phyloP scores from a whole-genome alignment of 1,140 invertebrate genomes.

The Luehdorfia chinensis region DNA sequence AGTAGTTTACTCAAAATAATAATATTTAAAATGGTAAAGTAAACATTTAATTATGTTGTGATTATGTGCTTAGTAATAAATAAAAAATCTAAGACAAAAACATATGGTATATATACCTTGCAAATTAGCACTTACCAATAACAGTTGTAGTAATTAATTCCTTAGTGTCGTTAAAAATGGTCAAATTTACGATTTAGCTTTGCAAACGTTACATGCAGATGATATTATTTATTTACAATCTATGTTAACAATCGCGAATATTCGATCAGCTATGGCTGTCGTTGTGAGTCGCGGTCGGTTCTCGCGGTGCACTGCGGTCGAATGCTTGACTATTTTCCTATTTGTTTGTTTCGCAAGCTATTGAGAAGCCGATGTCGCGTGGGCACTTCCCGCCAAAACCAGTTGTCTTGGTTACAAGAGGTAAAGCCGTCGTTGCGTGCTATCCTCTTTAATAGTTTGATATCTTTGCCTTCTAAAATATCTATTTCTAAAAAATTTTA shows the following conservation, averaged over 20 bases:
- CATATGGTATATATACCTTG: no score
- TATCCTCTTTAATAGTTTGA: neutral
- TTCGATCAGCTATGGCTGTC: constrained; percentile 62
- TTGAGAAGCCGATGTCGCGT: constrained; percentile 37
- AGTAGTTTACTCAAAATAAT: no score
- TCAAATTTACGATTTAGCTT: neutral
- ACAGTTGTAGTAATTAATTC: neutral
- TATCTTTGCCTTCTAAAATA: constrained; percentile 21
- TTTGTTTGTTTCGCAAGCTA: constrained; percentile 28
- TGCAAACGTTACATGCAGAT: constrained; percentile 10
- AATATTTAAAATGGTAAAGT: no score
- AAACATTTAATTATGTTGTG: no score
- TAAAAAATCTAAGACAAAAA: no score
- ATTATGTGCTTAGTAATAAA: no score
- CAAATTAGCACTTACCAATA: neutral
- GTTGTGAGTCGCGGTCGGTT: constrained; percentile 53
- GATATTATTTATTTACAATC: constrained; percentile 35
- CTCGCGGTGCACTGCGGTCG: constrained; percentile 71
- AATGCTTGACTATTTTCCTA: constrained; percentile 44
- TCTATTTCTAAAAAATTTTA: neutral
- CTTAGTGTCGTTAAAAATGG: neutral
- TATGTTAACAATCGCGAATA: constrained; percentile 33
- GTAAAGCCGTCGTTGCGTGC: constrained; percentile 39
- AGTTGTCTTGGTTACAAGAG: constrained; percentile 61
- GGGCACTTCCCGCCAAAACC: constrained; percentile 66